Base-by-base conservation (phyloP, 2,113 vertebrate genomes). In the Oxyura jamaicensis region DNA sequence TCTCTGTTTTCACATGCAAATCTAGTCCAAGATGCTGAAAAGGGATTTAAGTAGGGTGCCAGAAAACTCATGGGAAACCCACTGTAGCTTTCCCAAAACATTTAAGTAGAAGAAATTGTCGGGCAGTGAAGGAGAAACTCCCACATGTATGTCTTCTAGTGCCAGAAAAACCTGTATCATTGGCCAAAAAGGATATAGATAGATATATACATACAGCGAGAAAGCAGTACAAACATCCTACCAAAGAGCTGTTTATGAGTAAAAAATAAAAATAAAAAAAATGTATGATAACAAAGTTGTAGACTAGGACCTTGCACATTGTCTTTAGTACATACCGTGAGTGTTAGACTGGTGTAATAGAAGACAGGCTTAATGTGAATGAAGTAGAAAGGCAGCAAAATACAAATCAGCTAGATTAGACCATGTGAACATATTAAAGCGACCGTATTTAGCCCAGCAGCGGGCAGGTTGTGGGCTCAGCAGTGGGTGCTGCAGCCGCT, bases 1-100 rank as follows among this genome's bases (percentile, higher is more conserved):
- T 86, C 44, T 94, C 33, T 93, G 46, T 75, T 97, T 97, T 97
- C 89, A 91, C 68, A 93, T 94, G 82, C 91, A 96, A 96, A 95
- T 96, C 72, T 33, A 39, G 14, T 89, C 87, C 26, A 77, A 83
- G 53, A 78, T 91, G 72, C 69, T 95, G 82, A 76, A 93, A 95
- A 96, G 65, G 18, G 62, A 88, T 91, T 65, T 44, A 36, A 94
- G 93, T 71, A 92, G 91, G 72, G 44, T 95, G 87, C 67, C 88
- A 94, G 76, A 79, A 91, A 88, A 94, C 75, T 94, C 83, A 74
- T 93, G 95, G 94, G 94, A 95, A 97, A 89, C 69, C 84, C 46
- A 88, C 29, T 91, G 39, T 39, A 89, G 26, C 56, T 91, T 62
- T 82, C 93, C 18, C 46, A 73, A 77, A 93, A 73, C 25, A 23